These are phyloP conservation scores for Morone chrysops DNA, from an alignment of 2,113 vertebrate species.

Conservation along the genomic window DNA sequence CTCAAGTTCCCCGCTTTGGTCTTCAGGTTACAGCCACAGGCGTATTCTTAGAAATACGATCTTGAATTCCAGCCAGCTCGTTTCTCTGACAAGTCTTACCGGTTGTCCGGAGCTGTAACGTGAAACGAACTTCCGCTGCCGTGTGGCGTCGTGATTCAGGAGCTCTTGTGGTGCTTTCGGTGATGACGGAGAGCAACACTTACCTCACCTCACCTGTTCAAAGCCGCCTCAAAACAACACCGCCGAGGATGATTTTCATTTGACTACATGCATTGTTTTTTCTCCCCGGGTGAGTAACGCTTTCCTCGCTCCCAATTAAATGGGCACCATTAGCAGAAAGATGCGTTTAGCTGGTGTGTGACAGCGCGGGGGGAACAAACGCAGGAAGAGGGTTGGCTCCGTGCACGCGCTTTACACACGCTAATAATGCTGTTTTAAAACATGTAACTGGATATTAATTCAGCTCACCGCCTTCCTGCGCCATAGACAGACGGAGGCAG, in stretches of 20 bases:
- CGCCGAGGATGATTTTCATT: background rate
- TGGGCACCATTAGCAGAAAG: background rate
- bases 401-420: background rate
- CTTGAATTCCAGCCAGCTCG: rapidly evolving
- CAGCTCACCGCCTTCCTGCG: no score
- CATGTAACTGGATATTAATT: rapidly evolving
- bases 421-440: background rate
- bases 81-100: background rate
- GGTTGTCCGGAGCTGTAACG: conserved; percentile 2
- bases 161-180: conserved; percentile 4
- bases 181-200: background rate
- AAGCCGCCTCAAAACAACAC: background rate
- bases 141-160: conserved; percentile 16
- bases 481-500: background rate
- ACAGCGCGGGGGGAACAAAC: no score
- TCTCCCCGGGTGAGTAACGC: conserved; percentile 35
- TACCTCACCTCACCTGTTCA: background rate
- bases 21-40: rapidly evolving
- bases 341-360: conserved; percentile 34
- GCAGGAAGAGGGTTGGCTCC: background rate
- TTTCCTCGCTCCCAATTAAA: no score
- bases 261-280: no score
- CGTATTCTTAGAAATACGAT: background rate
- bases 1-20: rapidly evolving
- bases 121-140: conserved; percentile 36